Evolutionary conservation across 2,113 vertebrate species (phyloP).

Genomic region (Rhabdomys dilectus): DNA sequence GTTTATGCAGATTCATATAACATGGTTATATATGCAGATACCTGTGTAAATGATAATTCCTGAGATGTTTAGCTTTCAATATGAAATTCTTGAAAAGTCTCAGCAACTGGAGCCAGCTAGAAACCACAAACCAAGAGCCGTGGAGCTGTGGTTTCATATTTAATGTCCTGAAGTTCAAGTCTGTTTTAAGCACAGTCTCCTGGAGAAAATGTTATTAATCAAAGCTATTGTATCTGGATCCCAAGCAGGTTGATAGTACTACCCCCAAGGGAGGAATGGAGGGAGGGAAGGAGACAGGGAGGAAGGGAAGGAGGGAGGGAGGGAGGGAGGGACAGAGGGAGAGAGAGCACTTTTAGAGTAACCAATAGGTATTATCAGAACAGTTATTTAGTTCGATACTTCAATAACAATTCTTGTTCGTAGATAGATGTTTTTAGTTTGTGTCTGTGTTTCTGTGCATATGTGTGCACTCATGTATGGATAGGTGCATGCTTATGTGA

Average conservation of each 20-base stretch:
- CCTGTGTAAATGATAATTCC: not conserved
- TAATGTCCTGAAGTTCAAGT: constrained; percentile 24
- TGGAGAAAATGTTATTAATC: not conserved
- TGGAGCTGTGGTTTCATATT: constrained; percentile 51
- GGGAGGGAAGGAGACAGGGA: not conserved
- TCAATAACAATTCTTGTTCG: constrained; percentile 12
- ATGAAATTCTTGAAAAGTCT: constrained; percentile 42
- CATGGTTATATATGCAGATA: not conserved
- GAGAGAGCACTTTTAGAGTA: not conserved
- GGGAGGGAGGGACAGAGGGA: not conserved
- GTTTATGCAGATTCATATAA: not conserved
- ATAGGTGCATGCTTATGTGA: not conserved
- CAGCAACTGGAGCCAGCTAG: not conserved
- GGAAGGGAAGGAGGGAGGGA: not conserved
- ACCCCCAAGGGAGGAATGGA: fast-evolving
- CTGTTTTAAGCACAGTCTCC: not conserved
- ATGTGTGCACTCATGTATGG: not conserved
- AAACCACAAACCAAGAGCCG: constrained; percentile 49
- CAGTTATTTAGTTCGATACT: not conserved
- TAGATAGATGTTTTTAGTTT: not conserved
- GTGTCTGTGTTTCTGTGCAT: not conserved
- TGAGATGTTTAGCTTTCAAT: constrained; percentile 35
- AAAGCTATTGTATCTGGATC: constrained; percentile 20
- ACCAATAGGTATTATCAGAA: not conserved
- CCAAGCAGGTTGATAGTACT: not conserved